A percentile compares a stretch with the other conserved stretches of the same genome.
Evolutionary conservation across 2,113 vertebrate genomes (phyloP).

Genomic region (Nibea albiflora): DNA sequence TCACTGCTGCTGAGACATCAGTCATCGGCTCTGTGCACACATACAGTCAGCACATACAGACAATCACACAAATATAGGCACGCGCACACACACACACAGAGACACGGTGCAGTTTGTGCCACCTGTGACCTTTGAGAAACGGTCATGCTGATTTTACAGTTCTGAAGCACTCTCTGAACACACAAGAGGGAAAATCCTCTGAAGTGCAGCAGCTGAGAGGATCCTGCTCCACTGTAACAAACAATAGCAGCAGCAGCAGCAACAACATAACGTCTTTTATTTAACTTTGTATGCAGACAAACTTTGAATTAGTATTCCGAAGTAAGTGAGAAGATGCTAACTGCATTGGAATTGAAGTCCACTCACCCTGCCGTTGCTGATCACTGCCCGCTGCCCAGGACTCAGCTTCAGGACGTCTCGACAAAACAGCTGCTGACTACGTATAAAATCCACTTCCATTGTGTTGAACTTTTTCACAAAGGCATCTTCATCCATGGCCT

Average conservation of each 20-base stretch:
- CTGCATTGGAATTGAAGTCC: neutral
- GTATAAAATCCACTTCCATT: slow-evolving; percentile 90
- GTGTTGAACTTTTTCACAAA: slow-evolving; percentile 98
- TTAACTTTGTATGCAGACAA: neutral
- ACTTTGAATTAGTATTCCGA: neutral
- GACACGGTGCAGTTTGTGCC: slow-evolving; percentile 28
- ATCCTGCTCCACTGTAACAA: slow-evolving; percentile 13
- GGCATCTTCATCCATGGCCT: slow-evolving; percentile 90
- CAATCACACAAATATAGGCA: neutral
- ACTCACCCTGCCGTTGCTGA: slow-evolving; percentile 96
- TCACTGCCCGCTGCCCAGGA: slow-evolving; percentile 88
- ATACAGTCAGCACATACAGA: slow-evolving; percentile 31
- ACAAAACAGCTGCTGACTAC: slow-evolving; percentile 92
- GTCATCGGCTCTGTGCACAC: slow-evolving; percentile 60
- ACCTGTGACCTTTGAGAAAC: slow-evolving; percentile 73
- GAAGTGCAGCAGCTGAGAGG: slow-evolving; percentile 33
- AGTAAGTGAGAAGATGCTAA: neutral
- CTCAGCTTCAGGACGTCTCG: slow-evolving; percentile 89
- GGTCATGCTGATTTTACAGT: slow-evolving; percentile 66
- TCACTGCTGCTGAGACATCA: slow-evolving; percentile 69
- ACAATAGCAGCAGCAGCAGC: neutral
- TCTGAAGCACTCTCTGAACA: slow-evolving; percentile 46
- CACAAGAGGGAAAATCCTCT: slow-evolving; percentile 38
- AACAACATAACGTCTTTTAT: neutral
- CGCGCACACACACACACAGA: neutral